Percentiles rank a stretch among this genome's conserved stretches.
These are phyloP conservation scores for Silurus lanzhouensis DNA, from an alignment of 2,797 vertebrate species.

Conservation along the genomic window DNA sequence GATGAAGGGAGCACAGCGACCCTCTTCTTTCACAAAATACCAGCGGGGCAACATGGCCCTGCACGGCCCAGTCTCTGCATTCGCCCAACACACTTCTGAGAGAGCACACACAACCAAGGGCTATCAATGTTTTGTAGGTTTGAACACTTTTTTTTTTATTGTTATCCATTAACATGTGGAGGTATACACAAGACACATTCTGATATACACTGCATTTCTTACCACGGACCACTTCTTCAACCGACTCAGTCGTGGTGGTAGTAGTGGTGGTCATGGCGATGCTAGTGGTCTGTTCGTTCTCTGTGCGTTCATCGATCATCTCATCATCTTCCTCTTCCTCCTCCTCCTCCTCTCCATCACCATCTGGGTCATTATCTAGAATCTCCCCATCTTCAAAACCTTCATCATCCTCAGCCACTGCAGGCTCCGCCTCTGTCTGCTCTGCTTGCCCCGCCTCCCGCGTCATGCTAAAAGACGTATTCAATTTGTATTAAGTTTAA, in stretches of 20 bases:
- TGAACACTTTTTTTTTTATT: not conserved
- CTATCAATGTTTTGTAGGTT: slow-evolving; percentile 1
- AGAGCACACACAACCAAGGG: slow-evolving; percentile 61
- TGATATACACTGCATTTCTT: slow-evolving; percentile 49
- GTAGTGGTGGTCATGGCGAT: slow-evolving; percentile 88
- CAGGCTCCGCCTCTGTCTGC: slow-evolving; percentile 70
- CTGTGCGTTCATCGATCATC: slow-evolving; percentile 75
- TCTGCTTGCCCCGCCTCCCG: slow-evolving; percentile 82
- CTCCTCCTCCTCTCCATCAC: slow-evolving; percentile 71
- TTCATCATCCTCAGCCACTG: slow-evolving; percentile 74
- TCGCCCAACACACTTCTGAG: slow-evolving; percentile 96
- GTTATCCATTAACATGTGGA: not conserved
- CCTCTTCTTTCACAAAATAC: slow-evolving; percentile 92
- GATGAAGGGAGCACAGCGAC: slow-evolving; percentile 94
- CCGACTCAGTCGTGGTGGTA: slow-evolving; percentile 92
- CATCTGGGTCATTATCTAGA: slow-evolving; percentile 71
- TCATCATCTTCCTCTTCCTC: slow-evolving; percentile 79
- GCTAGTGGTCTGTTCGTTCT: slow-evolving; percentile 83
- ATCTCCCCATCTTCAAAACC: slow-evolving; percentile 79
- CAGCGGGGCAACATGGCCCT: slow-evolving; percentile 94
- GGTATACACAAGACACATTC: not conserved
- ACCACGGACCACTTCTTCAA: slow-evolving; percentile 97
- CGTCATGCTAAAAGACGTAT: slow-evolving; percentile 75
- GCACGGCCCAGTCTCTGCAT: slow-evolving; percentile 93
- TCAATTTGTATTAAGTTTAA: not conserved